Base-by-base conservation (phyloP, 2,797 vertebrate species). In the Falco peregrinus region DNA sequence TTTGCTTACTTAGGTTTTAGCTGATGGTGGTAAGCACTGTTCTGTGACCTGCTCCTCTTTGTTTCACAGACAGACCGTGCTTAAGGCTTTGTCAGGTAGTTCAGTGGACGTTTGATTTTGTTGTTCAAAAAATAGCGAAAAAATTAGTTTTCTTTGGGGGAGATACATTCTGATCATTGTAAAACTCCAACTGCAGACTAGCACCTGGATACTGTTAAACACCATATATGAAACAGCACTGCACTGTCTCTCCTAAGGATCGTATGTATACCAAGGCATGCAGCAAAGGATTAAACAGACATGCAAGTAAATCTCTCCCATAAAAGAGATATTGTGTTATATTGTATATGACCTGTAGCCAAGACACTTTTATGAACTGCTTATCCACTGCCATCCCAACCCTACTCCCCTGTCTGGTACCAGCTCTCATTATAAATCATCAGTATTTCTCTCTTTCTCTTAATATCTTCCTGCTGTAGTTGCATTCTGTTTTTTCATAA, bases 311-410 rank as follows among this genome's bases (percentile, higher is more conserved):
- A 96, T 96, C 95, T 92, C 59, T 84, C 51, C 39, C 86, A 96
- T 92, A 96, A 97, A 95, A 95, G 92, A 92, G 84, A 95, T 94
- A 94, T 15, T 96, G 89, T 96, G 75, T 94, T 96, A 80, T 84
- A 91, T 89, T 93, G 87, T 76, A 57, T 93, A 92, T 96, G 93
- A 96, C 87, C 90, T 95, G 91, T 88, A 95, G 83, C 85, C 96
- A 95, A 91, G 95, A 95, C 88, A 90, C 71, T 94, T 95, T 93
- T 95, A 95, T 96, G 95, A 95, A 89, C 86, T 95, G 93, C 86
- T 95, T 95, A 97, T 96, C 93, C 64, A 78, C 77, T 93, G 69
- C 95, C 93, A 91, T 92, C 94, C 69, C 65, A 85, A 31, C 14
- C 70, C 48, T 81, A 63, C 76, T 94, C 53, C 59, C 15, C 19